phyloP scores from a whole-genome alignment of 2,888 invertebrate genomes.

The Platycnemis pennipes region DNA sequence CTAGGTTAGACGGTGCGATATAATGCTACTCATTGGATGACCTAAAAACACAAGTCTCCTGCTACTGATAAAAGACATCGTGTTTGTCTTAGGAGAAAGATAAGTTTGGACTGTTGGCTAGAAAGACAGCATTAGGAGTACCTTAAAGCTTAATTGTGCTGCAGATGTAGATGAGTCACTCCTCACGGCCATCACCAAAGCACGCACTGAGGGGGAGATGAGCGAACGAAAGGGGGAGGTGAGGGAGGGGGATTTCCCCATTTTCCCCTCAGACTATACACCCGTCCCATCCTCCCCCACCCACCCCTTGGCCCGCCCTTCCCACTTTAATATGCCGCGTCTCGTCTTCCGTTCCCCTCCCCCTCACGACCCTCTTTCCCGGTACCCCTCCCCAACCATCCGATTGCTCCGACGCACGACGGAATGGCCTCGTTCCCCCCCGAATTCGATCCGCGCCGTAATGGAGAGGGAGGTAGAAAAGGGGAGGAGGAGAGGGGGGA shows the following conservation, averaged over 20 bases:
- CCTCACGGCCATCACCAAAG: neutral
- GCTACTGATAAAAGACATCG: no score
- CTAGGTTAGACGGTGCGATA: no score
- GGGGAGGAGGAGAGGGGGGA: neutral
- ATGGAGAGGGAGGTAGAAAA: neutral
- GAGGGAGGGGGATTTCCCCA: neutral
- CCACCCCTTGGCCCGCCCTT: neutral
- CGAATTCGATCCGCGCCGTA: slow-evolving; percentile 17
- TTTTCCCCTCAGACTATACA: neutral
- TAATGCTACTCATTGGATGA: no score
- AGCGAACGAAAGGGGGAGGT: neutral
- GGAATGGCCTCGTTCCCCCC: slow-evolving; percentile 4
- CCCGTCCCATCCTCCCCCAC: neutral
- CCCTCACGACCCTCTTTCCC: neutral
- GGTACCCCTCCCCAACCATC: neutral
- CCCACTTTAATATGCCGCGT: neutral
- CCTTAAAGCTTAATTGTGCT: no score
- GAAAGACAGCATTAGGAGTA: no score
- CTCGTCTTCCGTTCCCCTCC: neutral
- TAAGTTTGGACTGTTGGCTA: no score
- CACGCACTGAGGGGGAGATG: neutral
- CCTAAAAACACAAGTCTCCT: no score
- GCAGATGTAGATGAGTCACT: no score
- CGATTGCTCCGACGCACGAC: neutral
- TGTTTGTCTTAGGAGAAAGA: no score